These are phyloP conservation scores for Zosterops hypoxanthus DNA, from an alignment of 2,113 vertebrate genomes.

Conservation along the genomic window DNA sequence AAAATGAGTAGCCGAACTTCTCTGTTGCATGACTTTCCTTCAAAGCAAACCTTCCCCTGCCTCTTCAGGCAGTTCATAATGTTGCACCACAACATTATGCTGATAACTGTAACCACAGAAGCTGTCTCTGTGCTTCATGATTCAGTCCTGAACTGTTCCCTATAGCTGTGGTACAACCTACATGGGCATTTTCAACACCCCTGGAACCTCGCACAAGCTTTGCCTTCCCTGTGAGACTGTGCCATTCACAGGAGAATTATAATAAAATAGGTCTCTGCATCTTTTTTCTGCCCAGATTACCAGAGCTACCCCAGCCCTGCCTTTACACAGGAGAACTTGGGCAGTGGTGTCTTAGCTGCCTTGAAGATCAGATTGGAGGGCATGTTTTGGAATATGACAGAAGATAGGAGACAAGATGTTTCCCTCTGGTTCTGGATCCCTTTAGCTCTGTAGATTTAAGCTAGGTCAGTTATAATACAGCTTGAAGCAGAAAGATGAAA, in stretches of 20 bases:
- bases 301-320: background rate
- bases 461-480: conserved; percentile 14
- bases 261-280: background rate
- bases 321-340: background rate
- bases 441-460: background rate
- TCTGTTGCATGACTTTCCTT: background rate
- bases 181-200: background rate
- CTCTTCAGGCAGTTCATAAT: background rate
- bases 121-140: background rate
- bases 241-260: background rate
- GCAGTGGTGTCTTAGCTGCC: background rate
- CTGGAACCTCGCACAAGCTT: background rate
- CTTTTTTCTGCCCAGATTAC: background rate
- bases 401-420: background rate
- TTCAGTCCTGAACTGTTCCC: background rate
- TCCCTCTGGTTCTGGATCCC: background rate
- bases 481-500: conserved; percentile 38
- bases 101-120: background rate
- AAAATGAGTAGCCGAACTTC: background rate
- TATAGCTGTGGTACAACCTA: background rate
- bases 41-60: background rate
- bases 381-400: background rate
- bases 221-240: background rate
- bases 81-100: background rate
- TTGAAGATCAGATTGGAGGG: background rate